Evolutionary conservation across 92 coral and sea anemone genomes (phyloP), one percentile per base, ranked within the genome.

Genomic region (Siderastrea radians): DNA sequence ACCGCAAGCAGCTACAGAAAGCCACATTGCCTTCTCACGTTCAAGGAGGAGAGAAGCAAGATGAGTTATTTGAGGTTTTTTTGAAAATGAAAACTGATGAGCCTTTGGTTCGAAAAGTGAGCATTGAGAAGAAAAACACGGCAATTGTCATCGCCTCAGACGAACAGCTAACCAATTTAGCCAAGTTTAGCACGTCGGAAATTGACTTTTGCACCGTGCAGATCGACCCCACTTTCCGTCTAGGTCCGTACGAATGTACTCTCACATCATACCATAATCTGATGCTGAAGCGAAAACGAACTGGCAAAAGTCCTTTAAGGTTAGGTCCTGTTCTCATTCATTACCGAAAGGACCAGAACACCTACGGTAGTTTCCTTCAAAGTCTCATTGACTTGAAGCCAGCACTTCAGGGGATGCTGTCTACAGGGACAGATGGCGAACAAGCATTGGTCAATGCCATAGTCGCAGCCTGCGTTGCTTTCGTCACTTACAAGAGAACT

Each of bases 221-320:
- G 61, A 85, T 77, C 47, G 93, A 78, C 13, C 86, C 90, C 15
- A 85, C 90, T 11, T 89, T 84, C 75, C 59, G 66, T 38, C 65
- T 84, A 14, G 93, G 93, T 0, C 86, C 80, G 16, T 90, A 77
- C 66, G 89, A 84, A 61, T 84, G 90, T 55, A 89, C 90, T 8
- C 89, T 80, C 26, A 77, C 77, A 38, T 63, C 89, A 7, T 76
- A 89, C 63, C 38, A 80, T 16, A 84, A 68, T 71, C 78, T 84
- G 5, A 45, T 84, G 72, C 71, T 89, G 54, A 57, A 60, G 53
- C 67, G 83, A 3, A 75, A 65, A 59, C 7, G 17, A 52, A 84
- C 63, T 19, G 81, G 85, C 17, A 81, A 70, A 12, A 4, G 14
- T 6, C 92, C 92, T 38, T 16, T 89, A 16, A 53, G 83, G 26